These are phyloP conservation scores for Scaptomyza tumidula DNA, from an alignment of 2,888 invertebrate species.

Conservation along the genomic window DNA sequence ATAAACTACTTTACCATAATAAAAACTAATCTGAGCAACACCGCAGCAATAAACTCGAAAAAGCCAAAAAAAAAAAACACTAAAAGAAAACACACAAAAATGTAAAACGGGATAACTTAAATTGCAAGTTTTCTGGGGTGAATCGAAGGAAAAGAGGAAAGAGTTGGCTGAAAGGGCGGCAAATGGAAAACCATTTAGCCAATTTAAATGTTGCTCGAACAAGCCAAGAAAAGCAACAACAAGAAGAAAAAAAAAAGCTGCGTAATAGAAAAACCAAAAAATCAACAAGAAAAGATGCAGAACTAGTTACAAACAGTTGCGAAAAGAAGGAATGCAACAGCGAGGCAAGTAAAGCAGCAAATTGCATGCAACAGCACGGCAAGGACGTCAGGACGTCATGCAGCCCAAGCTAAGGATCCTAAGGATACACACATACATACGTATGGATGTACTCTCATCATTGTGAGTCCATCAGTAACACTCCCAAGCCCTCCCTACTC, in stretches of 20 bases:
- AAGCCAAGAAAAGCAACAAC: conserved; percentile 39
- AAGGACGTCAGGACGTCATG: conserved; percentile 39
- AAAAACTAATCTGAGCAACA: conserved; percentile 41
- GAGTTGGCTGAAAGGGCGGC: conserved; percentile 13
- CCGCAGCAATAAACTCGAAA: conserved; percentile 18
- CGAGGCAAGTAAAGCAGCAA: conserved; percentile 46
- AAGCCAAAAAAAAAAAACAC: conserved; percentile 26
- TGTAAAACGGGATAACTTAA: not conserved
- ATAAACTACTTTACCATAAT: conserved; percentile 10
- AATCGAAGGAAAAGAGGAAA: not conserved
- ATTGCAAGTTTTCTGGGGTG: conserved; percentile 1
- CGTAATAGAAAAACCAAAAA: conserved; percentile 58
- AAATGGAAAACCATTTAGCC: conserved; percentile 70
- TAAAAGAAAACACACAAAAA: conserved; percentile 8
- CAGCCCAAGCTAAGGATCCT: conserved; percentile 22
- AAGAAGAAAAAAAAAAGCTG: conserved; percentile 7
- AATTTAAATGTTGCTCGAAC: conserved; percentile 74
- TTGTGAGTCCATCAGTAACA: conserved; percentile 53
- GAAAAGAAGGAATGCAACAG: conserved; percentile 19
- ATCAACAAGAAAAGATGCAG: conserved; percentile 52
- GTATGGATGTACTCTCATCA: conserved; percentile 22
- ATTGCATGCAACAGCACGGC: conserved; percentile 59
- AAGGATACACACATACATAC: conserved; percentile 32
- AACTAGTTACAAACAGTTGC: conserved; percentile 48
- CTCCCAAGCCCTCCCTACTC: not conserved